These are phyloP conservation scores for Helicolenus hilgendorfi DNA, from an alignment of 2,797 vertebrate species.

Conservation along the genomic window DNA sequence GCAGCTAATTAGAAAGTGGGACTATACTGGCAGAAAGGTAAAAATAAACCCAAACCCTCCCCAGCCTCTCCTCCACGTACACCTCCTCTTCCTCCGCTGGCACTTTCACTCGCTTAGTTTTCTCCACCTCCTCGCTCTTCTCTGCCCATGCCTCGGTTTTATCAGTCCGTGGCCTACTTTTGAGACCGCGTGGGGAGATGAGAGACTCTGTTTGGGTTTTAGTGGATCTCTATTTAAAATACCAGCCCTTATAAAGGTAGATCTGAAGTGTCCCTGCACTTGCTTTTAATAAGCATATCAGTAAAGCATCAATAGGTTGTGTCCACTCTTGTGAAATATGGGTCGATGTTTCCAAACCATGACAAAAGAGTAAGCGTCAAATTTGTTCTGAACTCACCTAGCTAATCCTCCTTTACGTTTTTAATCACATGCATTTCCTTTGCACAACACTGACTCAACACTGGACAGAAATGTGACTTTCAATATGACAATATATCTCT, in stretches of 20 bases:
- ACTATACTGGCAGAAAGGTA: constrained; percentile 52
- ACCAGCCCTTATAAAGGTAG: background rate
- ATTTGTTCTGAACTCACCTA: background rate
- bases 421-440: background rate
- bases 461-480: background rate
- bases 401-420: background rate
- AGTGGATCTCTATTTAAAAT: constrained; percentile 35
- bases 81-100: constrained; percentile 57
- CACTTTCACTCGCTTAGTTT: constrained; percentile 32
- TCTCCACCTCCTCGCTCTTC: constrained; percentile 59
- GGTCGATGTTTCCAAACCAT: background rate
- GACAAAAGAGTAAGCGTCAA: background rate
- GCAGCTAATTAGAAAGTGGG: constrained; percentile 83
- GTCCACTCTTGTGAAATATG: background rate
- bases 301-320: background rate
- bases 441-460: background rate
- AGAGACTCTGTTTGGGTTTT: constrained; percentile 30
- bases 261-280: background rate
- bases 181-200: constrained; percentile 54
- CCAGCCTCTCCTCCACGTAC: constrained; percentile 13
- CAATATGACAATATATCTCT: background rate
- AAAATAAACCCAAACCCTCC: constrained; percentile 76
- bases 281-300: background rate
- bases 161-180: constrained; percentile 83
- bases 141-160: constrained; percentile 21